Percentiles rank a stretch among this genome's conserved stretches.
Conservation (phyloP, 2,113 vertebrate species). For the Nematolebias whitei region DNA sequence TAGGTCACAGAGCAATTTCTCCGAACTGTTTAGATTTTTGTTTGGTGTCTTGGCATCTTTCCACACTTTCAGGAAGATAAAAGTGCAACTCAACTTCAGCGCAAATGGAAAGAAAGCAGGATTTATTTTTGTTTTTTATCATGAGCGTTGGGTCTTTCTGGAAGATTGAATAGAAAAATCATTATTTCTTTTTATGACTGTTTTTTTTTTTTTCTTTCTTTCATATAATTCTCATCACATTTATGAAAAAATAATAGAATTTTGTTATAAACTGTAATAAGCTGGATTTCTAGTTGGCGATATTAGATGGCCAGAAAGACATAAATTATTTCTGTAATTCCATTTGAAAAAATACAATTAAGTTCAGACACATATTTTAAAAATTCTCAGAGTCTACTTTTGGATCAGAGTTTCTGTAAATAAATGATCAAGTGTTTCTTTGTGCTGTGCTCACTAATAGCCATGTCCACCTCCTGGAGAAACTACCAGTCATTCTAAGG, state of each 20-base stretch:
- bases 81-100: slow-evolving; percentile 25
- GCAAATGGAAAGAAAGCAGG: background rate
- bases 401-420: no score
- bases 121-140: background rate
- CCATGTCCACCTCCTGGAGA: no score
- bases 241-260: background rate
- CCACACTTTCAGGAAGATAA: slow-evolving; percentile 9
- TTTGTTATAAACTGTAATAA: background rate
- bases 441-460: no score
- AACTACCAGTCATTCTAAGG: no score
- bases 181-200: no score
- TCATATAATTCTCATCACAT: background rate
- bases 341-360: no score
- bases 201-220: background rate
- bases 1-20: slow-evolving; percentile 1
- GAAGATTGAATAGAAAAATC: background rate
- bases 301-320: no score
- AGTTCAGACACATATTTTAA: no score
- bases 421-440: no score
- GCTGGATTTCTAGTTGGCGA: background rate
- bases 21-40: slow-evolving; percentile 12
- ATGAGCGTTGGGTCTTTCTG: background rate
- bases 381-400: no score
- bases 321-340: no score
- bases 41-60: slow-evolving; percentile 17